Base-by-base conservation (phyloP, 1,140 invertebrate species). In the Anadara kagoshimensis region DNA sequence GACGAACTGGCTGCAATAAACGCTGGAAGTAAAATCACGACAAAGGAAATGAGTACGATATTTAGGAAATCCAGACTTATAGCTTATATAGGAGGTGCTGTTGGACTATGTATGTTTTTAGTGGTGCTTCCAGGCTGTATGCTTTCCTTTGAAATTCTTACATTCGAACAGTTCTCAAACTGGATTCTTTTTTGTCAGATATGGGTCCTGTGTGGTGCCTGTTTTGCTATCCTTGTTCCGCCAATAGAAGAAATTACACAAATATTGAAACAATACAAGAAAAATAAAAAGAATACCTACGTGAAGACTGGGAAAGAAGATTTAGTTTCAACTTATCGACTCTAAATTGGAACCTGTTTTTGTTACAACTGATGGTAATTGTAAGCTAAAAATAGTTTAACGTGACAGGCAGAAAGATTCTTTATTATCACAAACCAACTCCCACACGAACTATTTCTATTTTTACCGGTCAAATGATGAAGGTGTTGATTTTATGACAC, bases 1-100 rank as follows among this genome's bases (percentile, higher is more conserved):
- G 78, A 87, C 58, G 80, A 87, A 47, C 61, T 84, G 0, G 59
- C 72, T 10, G 10, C 69, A 14, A 65, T 79, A 44, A 67, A 76
- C 45, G 57, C 71, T 11, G 76, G 71, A 29, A 61, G 57, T 10
- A 51, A 69, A n/a, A 72, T 72, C 11, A 78, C 69, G 4, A 54
- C 56, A 26, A 47, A 63, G 22, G 44, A 62, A 5, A 78, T 78
- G 77, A 63, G 43, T 24, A 24, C 51, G 41, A 73, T 78, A 41
- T 79, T 76, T 51, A 56, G 64, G 18, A 70, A 56, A 54, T 63
- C 69, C 4, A 59, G 68, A 20, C 43, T 29, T 53, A 62, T 76
- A 24, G 70, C 74, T 0, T 63, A 47, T 20, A 68, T 68, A 41
- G 73, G 73, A n/a, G 73, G 69, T 0, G 47, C 43, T 44, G 18